Evolutionary conservation across 2,113 vertebrate genomes (phyloP).

Genomic region (Lagopus muta): DNA sequence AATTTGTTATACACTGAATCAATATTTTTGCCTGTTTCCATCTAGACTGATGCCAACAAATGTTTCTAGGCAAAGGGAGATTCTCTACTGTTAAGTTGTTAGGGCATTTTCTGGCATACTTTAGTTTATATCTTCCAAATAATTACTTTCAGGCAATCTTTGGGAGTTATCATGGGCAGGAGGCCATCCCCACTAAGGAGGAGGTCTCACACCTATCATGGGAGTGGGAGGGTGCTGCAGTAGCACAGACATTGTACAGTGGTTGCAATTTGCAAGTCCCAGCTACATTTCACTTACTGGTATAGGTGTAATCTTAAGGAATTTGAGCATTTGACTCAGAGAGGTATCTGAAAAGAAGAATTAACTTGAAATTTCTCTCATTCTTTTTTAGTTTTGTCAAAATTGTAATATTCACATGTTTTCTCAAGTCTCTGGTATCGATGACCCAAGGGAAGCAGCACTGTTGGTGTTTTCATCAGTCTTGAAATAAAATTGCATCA

Average conservation of each 20-base stretch:
- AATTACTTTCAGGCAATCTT: not conserved
- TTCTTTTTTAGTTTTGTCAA: not conserved
- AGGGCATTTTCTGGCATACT: not conserved
- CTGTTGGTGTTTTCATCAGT: not conserved
- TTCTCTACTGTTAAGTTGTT: not conserved
- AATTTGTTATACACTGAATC: not conserved
- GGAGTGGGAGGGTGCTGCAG: not conserved
- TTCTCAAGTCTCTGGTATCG: not conserved
- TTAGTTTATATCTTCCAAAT: not conserved
- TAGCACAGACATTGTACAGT: not conserved
- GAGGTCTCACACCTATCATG: not conserved
- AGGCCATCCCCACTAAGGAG: not conserved
- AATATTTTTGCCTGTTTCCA: conserved; percentile 5
- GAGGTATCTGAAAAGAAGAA: not conserved
- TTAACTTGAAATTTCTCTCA: not conserved
- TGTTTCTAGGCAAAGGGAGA: not conserved
- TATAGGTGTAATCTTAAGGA: not conserved
- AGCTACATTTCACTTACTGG: not conserved
- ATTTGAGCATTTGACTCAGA: not conserved
- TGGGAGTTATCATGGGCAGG: not conserved
- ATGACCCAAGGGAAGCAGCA: not conserved
- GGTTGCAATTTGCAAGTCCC: not conserved
- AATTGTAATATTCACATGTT: not conserved
- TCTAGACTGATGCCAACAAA: not conserved
- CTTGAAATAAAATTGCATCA: not conserved